Base-by-base conservation (phyloP, 2,113 vertebrate genomes). In the Bucco capensis region DNA sequence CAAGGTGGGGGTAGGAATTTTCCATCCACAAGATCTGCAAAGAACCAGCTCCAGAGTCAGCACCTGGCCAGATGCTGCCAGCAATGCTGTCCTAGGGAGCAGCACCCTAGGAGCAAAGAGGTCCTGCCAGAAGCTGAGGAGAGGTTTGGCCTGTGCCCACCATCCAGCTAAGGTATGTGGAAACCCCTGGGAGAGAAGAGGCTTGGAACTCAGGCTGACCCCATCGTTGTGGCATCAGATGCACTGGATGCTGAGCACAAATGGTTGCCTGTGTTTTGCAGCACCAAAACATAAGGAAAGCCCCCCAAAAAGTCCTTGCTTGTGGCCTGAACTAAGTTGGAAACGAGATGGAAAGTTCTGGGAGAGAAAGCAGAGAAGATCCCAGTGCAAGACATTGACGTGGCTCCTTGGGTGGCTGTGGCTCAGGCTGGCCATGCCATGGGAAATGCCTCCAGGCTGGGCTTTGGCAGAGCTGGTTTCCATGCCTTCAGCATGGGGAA, bases 1-100 rank as follows among this genome's bases (percentile, higher is more conserved):
- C 77, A 67, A 81, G 86, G 58, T 12, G 3, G 62, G 58, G 40
- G 49, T 44, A 83, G 74, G 77, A 93, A 79, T 82, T 65, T 89
- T 60, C 73, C 0, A 0, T 65, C 67, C 50, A 46, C 0, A 4
- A 64, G 57, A 44, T 72, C 42, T 79, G 62, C 38, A 62, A 60
- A 58, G 38, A 47, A 35, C 12, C 38, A 70, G 46, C 37, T 24
- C 22, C 2, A 8, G 67, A 37, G 31, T 25, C 71, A 87, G 40
- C 0, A 0, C 62, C 51, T 2, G 8, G 40, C 35, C 79, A 71
- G 53, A 60, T 79, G n/a, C 40, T 71, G 19, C 31, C n/a, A 40
- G 65, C 23, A 49, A 11, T 11, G 3, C 24, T n/a, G 5, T 14
- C 30, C 60, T 74, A 15, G n/a, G 51, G 18, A 2, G 3, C 14